Base-by-base conservation (phyloP, 2,113 vertebrate species). In the Upupa epops region DNA sequence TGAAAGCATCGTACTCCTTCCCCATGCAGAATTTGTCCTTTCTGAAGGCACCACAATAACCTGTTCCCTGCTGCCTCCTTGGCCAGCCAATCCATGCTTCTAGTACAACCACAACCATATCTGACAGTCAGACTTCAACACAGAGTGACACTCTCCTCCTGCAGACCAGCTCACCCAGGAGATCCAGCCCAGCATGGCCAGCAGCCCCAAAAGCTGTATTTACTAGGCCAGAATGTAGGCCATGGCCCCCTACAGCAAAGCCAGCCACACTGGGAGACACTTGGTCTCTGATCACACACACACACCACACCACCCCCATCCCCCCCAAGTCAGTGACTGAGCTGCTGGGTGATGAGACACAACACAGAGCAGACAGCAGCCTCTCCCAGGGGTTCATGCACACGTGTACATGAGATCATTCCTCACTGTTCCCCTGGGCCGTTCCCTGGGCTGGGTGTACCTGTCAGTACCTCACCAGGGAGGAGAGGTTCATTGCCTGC, bases 181-280 rank as follows among this genome's bases (percentile, higher is more conserved):
- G 40, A n/a, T 61, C 15, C 1, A 6, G 31, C 3, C 5, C 49
- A 14, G 42, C 1, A 1, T 1, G 3, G 26, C 31, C 31, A 48
- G 70, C 49, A 52, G 66, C 25, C 55, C 7, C 0, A n/a, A 28
- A 18, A 83, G 45, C 60, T 2, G 4, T 29, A 48, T n/a, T n/a
- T 2, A 32, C 21, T 1, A 40, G 65, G 29, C 3, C 1, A 0
- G 59, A 31, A 60, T 36, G 17, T 54, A 74, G 61, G n/a, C 17
- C 49, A 6, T 42, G 25, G n/a, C 36, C 17, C 29, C 56, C 48
- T 42, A 3, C 20, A 8, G 29, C n/a, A 17, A 52, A 31, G 31
- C 17, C 45, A 59, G 56, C 19, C 42, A 11, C 1, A 3, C 31
- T 42, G 46, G 42, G 26, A 66, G 28, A 5, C 49, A 24, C 49